These are phyloP conservation scores for Adineta ricciae DNA, from an alignment of 2,888 invertebrate genomes.

Conservation along the genomic window DNA sequence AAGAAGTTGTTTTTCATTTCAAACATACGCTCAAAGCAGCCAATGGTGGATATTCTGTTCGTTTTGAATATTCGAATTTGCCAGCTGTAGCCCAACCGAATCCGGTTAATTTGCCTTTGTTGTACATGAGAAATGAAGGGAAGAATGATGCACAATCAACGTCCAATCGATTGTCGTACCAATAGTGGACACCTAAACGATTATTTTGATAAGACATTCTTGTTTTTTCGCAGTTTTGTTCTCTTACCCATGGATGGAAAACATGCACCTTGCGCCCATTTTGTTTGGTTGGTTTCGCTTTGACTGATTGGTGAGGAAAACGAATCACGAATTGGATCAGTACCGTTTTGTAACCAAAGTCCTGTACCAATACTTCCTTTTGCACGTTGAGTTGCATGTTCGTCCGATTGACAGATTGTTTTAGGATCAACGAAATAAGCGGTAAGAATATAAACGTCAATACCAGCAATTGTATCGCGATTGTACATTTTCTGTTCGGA, in stretches of 20 bases:
- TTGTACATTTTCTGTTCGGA: not conserved
- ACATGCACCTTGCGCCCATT: slow-evolving; percentile 45
- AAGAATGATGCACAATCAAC: slow-evolving; percentile 40
- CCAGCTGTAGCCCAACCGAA: slow-evolving; percentile 39
- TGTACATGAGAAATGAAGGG: slow-evolving; percentile 43
- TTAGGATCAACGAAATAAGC: slow-evolving; percentile 39
- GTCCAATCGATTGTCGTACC: slow-evolving; percentile 39
- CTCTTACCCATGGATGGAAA: slow-evolving; percentile 44
- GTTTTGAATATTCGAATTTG: not conserved
- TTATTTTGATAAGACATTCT: no score
- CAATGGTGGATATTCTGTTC: not conserved
- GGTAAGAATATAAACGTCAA: slow-evolving; percentile 37
- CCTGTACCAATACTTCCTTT: slow-evolving; percentile 42
- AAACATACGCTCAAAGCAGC: not conserved
- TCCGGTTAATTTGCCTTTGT: slow-evolving; percentile 40
- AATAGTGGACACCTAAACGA: slow-evolving; percentile 41
- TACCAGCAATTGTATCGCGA: not conserved
- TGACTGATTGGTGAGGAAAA: slow-evolving; percentile 12
- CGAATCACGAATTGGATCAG: slow-evolving; percentile 38
- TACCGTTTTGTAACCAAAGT: slow-evolving; percentile 44
- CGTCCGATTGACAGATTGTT: slow-evolving; percentile 43
- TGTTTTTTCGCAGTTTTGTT: no score
- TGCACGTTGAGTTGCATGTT: slow-evolving; percentile 37
- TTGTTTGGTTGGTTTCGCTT: slow-evolving; percentile 33
- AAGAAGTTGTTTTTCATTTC: not conserved